Evolutionary conservation across 2,797 vertebrate species (phyloP).

Genomic region (Rhynchotus rufescens): DNA sequence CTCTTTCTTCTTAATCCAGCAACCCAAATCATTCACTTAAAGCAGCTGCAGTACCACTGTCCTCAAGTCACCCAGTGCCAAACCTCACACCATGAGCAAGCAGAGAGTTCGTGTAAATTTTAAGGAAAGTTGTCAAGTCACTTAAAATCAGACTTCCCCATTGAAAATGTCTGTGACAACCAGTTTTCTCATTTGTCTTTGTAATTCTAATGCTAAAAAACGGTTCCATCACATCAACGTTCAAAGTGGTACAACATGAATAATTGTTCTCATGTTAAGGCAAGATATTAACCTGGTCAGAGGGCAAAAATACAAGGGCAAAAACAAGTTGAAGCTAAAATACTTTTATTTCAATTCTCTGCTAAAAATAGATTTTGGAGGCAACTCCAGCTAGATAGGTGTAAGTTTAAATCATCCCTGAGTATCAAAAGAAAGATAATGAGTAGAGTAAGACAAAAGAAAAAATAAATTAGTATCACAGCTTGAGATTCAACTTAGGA

Average conservation of each 20-base stretch:
- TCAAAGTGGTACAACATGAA: not conserved
- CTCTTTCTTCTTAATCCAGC: not conserved
- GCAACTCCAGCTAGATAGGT: not conserved
- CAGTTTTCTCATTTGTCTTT: not conserved
- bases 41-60: rapidly evolving
- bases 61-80: not conserved
- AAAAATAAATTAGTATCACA: not conserved
- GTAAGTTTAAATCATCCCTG: not conserved
- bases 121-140: not conserved
- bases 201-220: not conserved
- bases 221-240: not conserved
- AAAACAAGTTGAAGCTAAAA: not conserved
- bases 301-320: not conserved
- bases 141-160: not conserved
- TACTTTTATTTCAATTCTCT: not conserved
- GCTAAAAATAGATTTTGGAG: not conserved
- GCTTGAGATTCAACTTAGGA: not conserved
- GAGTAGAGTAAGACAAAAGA: not conserved
- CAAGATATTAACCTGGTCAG: not conserved
- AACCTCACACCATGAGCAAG: not conserved
- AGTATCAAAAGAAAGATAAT: not conserved
- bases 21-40: not conserved
- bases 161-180: not conserved
- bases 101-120: not conserved
- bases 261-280: not conserved